These are phyloP conservation scores for Oryzias celebensis DNA, from an alignment of 2,113 vertebrate species.

Conservation along the genomic window DNA sequence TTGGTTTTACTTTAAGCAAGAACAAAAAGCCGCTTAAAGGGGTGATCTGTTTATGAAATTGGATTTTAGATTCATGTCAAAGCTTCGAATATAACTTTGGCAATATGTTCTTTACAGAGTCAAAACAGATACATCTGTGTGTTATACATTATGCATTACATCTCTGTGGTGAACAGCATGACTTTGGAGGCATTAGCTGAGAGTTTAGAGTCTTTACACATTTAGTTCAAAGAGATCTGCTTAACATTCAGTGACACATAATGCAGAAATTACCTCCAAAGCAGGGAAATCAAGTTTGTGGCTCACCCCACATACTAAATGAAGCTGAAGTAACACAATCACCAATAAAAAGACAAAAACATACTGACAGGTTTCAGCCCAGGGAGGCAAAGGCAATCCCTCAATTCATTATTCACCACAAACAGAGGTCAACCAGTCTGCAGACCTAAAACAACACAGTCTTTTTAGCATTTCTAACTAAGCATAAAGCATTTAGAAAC, in stretches of 20 bases:
- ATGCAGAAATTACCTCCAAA: neutral
- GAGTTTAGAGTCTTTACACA: conserved; percentile 9
- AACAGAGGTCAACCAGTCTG: conserved; percentile 28
- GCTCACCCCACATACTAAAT: conserved; percentile 19
- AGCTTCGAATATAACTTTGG: neutral
- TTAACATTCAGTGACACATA: conserved; percentile 6
- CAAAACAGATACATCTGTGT: neutral
- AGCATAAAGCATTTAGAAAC: too few relatives aligned
- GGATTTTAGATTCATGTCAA: neutral
- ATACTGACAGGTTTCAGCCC: conserved; percentile 21
- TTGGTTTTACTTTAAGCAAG: too few relatives aligned
- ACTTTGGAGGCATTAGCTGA: conserved; percentile 5
- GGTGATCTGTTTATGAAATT: neutral
- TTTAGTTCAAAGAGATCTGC: conserved; percentile 19
- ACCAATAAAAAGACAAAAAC: conserved; percentile 29
- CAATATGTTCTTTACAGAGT: neutral
- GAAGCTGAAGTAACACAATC: conserved; percentile 37
- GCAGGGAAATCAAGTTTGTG: conserved; percentile 1
- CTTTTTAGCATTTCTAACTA: conserved; percentile 16
- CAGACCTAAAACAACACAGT: conserved; percentile 6
- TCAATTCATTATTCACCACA: conserved; percentile 29
- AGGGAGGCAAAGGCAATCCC: conserved; percentile 17
- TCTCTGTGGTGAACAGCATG: conserved; percentile 1
- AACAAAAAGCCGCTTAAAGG: too few relatives aligned
- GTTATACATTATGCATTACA: too few relatives aligned